A percentile compares a stretch with the other conserved stretches of the same genome.
Conservation (phyloP, 2,113 vertebrate genomes). For the Halichoerus grypus region DNA sequence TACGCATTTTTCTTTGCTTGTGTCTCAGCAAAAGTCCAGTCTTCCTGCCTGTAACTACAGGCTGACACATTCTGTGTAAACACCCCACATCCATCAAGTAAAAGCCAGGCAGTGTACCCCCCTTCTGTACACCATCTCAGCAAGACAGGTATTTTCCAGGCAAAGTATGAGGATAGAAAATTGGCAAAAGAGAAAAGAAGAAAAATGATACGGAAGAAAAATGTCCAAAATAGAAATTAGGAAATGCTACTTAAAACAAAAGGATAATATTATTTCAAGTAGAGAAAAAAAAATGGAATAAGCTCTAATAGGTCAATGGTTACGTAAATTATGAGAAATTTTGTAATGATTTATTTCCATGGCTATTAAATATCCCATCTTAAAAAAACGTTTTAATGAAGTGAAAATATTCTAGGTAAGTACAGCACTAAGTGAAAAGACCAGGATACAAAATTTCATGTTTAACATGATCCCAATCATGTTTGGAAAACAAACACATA, state of each 20-base stretch:
- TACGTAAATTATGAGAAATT: neutral
- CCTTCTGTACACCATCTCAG: neutral
- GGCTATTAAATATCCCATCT: slow-evolving; percentile 3
- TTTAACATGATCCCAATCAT: neutral
- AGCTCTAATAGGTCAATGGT: neutral
- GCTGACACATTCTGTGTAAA: neutral
- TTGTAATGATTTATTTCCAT: neutral
- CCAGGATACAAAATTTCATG: neutral
- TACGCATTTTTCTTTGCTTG: neutral
- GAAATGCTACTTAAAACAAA: neutral
- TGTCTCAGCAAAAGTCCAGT: neutral
- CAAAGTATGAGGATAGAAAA: neutral
- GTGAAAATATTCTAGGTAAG: slow-evolving; percentile 32
- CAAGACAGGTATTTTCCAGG: neutral
- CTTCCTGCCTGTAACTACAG: neutral
- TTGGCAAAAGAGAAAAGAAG: neutral
- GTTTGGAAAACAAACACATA: neutral
- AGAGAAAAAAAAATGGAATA: slow-evolving; percentile 19
- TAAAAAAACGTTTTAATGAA: neutral
- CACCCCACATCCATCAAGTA: neutral
- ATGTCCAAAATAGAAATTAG: slow-evolving; percentile 13
- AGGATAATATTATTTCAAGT: neutral
- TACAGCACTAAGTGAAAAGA: neutral
- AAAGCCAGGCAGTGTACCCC: neutral
- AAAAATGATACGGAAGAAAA: neutral